Percentiles rank a stretch among this genome's conserved stretches.
Evolutionary conservation across 2,113 vertebrate genomes (phyloP).

Genomic region (Tychaedon coryphoeus): DNA sequence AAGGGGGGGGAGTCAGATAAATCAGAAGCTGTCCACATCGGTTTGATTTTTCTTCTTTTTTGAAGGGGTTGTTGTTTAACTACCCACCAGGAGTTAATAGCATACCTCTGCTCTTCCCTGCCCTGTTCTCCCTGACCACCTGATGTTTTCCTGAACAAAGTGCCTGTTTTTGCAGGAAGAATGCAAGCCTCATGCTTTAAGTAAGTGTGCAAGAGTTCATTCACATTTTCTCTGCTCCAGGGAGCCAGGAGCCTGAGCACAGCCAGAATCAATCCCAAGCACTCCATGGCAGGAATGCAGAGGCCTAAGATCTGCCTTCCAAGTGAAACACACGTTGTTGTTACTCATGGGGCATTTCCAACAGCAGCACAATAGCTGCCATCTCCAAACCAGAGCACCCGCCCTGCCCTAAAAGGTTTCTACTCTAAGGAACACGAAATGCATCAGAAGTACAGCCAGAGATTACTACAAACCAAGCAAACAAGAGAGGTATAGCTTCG

Average conservation of each 20-base stretch:
- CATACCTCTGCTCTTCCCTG: background rate
- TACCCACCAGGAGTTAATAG: background rate
- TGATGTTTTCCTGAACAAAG: background rate
- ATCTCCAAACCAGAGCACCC: background rate
- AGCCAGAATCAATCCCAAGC: background rate
- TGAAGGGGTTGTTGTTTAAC: background rate
- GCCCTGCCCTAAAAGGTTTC: background rate
- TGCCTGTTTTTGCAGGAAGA: background rate
- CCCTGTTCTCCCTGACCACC: background rate
- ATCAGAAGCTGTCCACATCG: background rate
- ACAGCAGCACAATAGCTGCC: background rate
- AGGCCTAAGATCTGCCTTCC: conserved; percentile 23
- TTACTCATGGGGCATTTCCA: background rate
- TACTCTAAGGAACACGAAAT: background rate
- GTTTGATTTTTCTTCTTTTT: background rate
- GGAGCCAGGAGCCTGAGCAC: background rate
- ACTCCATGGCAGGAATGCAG: background rate
- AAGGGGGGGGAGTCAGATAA: background rate
- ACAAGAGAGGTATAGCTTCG: background rate
- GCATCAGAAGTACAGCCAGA: background rate
- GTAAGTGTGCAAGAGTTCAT: background rate
- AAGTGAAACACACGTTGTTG: background rate
- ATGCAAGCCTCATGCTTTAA: background rate
- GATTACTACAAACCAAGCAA: background rate
- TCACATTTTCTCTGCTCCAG: background rate